Percentiles rank a stretch among this genome's conserved stretches.
Conservation (phyloP, 53 echinoderm and acorn worm genomes). For the Astropecten irregularis region DNA sequence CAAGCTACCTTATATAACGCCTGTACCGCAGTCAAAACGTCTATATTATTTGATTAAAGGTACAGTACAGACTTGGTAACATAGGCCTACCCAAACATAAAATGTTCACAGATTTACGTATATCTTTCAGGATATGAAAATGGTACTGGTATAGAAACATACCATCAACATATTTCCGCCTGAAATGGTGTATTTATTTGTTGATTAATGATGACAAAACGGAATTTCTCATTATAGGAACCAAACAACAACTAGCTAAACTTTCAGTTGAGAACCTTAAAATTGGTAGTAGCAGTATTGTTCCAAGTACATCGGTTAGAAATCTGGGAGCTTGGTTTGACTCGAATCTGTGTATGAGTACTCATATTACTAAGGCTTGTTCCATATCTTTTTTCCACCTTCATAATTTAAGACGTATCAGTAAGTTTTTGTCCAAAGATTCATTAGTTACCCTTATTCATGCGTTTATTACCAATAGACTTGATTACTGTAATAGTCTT, state of each 20-base stretch:
- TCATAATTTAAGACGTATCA: too few species aligned
- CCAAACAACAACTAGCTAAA: neutral
- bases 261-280: neutral
- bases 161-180: too few species aligned
- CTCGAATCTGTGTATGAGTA: neutral
- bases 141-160: too few species aligned
- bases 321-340: neutral
- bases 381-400: too few species aligned
- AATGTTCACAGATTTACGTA: too few species aligned
- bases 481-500: constrained; percentile 16
- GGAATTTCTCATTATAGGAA: constrained; percentile 9
- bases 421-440: neutral
- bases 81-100: too few species aligned
- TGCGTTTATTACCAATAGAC: neutral
- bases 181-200: too few species aligned
- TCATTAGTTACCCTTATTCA: neutral
- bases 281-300: neutral
- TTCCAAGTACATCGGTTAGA: neutral
- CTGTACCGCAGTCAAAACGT: too few species aligned
- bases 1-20: too few species aligned
- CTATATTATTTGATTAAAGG: too few species aligned
- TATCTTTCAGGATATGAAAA: too few species aligned
- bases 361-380: neutral
- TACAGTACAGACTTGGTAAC: too few species aligned
- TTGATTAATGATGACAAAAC: constrained; percentile 26